These are phyloP conservation scores for Chloebia gouldiae DNA, from an alignment of 2,113 vertebrate genomes.

Conservation along the genomic window DNA sequence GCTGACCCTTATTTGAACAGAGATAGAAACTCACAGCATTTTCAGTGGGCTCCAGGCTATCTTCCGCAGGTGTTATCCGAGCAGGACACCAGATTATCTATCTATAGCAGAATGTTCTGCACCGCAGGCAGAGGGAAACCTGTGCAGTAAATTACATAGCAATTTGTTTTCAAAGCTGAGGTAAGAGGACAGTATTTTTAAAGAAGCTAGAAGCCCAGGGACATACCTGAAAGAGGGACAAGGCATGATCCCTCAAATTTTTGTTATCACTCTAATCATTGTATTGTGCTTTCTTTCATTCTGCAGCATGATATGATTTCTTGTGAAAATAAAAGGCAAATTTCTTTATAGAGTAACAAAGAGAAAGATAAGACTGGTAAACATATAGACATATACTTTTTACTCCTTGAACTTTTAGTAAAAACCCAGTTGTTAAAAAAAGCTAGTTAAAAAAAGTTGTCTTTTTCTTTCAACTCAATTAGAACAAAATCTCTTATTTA, in stretches of 20 bases:
- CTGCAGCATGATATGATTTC: background rate
- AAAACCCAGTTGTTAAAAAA: background rate
- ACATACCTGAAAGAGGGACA: background rate
- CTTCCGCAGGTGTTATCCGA: background rate
- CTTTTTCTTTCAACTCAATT: background rate
- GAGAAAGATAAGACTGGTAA: background rate
- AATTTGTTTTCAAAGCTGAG: background rate
- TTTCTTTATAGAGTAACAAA: background rate
- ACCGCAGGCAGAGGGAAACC: background rate
- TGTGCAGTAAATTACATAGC: rapidly evolving
- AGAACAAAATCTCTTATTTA: background rate
- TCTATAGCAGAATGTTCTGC: background rate
- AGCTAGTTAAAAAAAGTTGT: background rate
- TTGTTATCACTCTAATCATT: background rate
- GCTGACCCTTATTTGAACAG: background rate
- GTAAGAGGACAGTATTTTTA: background rate
- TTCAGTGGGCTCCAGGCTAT: rapidly evolving
- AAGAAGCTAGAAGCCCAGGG: background rate
- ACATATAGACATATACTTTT: background rate
- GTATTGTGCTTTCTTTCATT: background rate
- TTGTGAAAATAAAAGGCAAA: background rate
- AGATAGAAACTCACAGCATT: background rate
- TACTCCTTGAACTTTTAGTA: background rate
- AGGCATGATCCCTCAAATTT: background rate
- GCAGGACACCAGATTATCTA: background rate